Evolutionary conservation across 1,140 invertebrate species (phyloP), one percentile per base, ranked within the genome.

Genomic region (Sitodiplosis mosellana): DNA sequence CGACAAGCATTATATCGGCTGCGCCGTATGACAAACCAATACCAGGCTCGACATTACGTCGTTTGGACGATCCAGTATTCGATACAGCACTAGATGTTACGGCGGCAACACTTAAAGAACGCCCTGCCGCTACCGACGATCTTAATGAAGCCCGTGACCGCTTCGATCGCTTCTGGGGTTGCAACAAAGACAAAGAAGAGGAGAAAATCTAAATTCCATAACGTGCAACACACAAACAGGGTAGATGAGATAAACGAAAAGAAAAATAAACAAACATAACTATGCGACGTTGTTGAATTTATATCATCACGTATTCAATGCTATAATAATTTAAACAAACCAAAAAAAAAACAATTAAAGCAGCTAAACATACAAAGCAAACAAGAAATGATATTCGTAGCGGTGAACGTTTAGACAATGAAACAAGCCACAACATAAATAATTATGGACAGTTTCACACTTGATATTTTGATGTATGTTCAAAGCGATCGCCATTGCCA

Each of bases 131-230:
- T 5, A 77, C 78, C 18, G 83, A 87, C 55, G 80, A 85, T 20
- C 67, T 88, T 20, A 83, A 89, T 58, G 78, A 81, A 55, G 84
- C 86, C 51, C 76, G 81, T 49, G 83, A 78, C 60, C 76, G 84
- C 49, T 86, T 87, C 56, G 83, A 89, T 66, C 79, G 86, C 56
- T 89, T 89, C 65, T 90, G 86, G 86, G 81, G 81, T 45, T 70
- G 69, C 46, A 57, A 52, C 38, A 64, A 61, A 51, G 64, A 67
- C 52, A 61, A 59, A 48, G 59, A 54, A 53, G 61, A 61, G 48
- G 63, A 64, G 55, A 36, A n/a, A 34, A 33, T 38, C 21, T 15
- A 33, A 34, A 38, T 5, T n/a, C 12, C 12, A n/a, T 38, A 38
- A 38, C 12, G 12, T 38, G 15, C 36, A 38, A 17, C 12, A 17